Evolutionary conservation across 2,113 vertebrate species (phyloP), one percentile per base, ranked within the genome.

Genomic region (Regulus satrapa): DNA sequence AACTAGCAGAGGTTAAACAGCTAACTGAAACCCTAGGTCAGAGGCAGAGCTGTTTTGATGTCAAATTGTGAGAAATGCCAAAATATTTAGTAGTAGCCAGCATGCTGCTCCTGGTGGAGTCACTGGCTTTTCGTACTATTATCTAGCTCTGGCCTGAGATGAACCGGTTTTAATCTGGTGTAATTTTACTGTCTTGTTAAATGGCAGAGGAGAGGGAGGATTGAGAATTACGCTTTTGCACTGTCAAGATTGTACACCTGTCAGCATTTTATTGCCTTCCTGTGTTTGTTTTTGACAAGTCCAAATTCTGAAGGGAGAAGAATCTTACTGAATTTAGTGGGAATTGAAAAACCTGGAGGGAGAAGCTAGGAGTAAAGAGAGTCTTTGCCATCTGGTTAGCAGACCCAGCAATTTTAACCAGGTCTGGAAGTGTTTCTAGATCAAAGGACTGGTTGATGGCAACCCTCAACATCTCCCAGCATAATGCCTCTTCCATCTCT

Each of bases 361-460:
- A 84, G 41, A 69, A 85, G 7, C 46, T 85, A 56, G 34, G 28
- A 91, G n/a, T 20, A 24, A 8, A 48, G 25, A 32, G 41, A 29
- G 31, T 58, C 55, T 34, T 80, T 86, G 40, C 63, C 88, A 93
- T 93, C 82, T 94, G 94, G 48, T 94, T 77, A 86, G 68, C 93
- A 95, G 88, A 83, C 19, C 51, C 51, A 59, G 51, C 9, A 59
- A 59, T 85, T 94, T 93, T 90, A 77, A 76, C 67, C 64, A 64
- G 76, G 59, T 80, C 92, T 92, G 82, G 71, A 83, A 83, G 68
- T 94, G 75, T 93, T 93, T 92, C 82, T 90, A 40, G 79, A 95
- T 94, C 92, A 96, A 96, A 97, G 90, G 43, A 36, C 28, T 55
- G 48, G 14, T 64, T 67, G 63, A 56, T 93, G 82, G 92, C 82